phyloP scores from a whole-genome alignment of 1,140 invertebrate genomes.

The Heliconius melpomene region DNA sequence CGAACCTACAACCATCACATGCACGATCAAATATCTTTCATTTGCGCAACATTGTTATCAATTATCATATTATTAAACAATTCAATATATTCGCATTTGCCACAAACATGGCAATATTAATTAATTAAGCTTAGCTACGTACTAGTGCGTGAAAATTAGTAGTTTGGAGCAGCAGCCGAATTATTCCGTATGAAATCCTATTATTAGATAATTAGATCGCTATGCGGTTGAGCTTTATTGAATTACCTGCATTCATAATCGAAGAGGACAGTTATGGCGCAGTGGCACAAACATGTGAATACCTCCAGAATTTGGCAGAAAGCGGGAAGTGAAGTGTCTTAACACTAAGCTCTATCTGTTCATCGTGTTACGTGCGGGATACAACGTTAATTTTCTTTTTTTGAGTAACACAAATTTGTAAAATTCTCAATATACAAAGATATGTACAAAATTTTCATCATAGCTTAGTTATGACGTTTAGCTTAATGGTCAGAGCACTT shows the following conservation, averaged over 20 bases:
- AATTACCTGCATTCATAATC: not conserved
- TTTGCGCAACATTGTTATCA: not conserved
- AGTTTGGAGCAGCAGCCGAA: constrained; percentile 1
- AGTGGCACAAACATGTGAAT: no score
- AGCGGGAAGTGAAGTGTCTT: no score
- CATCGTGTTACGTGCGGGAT: no score
- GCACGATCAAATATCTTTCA: not conserved
- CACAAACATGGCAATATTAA: constrained; percentile 13
- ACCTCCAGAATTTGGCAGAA: no score
- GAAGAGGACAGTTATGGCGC: no score
- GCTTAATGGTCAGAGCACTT: no score
- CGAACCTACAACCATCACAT: not conserved
- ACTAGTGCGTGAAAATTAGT: constrained; percentile 4
- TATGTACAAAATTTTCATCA: no score
- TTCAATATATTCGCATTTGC: not conserved
- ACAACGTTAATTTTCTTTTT: no score
- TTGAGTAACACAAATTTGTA: no score
- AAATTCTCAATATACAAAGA: no score
- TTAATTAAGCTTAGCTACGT: constrained; percentile 6
- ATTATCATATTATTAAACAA: constrained; percentile 7
- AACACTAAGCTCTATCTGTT: no score
- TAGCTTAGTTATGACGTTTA: not conserved
- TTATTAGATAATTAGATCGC: not conserved
- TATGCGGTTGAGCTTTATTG: not conserved
- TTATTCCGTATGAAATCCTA: not conserved